Base-by-base conservation (phyloP, 2,797 vertebrate genomes). In the Capromys pilorides region DNA sequence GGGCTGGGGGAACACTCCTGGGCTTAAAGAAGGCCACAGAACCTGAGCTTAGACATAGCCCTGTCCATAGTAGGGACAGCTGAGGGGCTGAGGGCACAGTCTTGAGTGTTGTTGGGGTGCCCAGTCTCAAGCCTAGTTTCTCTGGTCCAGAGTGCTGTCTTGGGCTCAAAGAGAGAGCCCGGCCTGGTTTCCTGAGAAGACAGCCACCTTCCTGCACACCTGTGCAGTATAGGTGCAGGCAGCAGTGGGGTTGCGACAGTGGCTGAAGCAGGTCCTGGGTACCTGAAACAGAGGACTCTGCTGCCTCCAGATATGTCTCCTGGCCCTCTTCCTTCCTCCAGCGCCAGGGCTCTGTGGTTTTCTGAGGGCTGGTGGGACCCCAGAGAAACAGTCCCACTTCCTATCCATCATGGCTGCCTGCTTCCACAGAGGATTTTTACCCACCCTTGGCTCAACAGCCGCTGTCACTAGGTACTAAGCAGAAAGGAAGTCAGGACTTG, bases 401-500 rank as follows among this genome's bases (percentile, higher is more conserved):
- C 92, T 83, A 84, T 86, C 92, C 33, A 41, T 49, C 36, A 5
- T 0, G 12, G 19, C 73, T 0, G 33, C 81, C 14, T 13, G 51
- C 78, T 45, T 89, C 90, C 49, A 11, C 19, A 0, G 49, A 21
- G n/a, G 67, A 62, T 9, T 67, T 51, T 22, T 12, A n/a, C 49
- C 45, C 64, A n/a, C 26, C 36, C 26, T 28, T 22, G 5, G n/a
- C 86, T 64, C 80, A 49, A 28, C 64, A 54, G 45, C 90, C 83
- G 36, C 80, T 4, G 2, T 83, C n/a, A 9, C 90, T 94, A 83
- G 92, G 77, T 51, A 84, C 86, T 88, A 62, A 82, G 88, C 82
- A 0, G 91, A 81, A 79, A 95, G 96, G 97, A 92, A 94, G 86
- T 64, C 8, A 89, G 95, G 95, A 94, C 98, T 97, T 97, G 90